Evolutionary conservation across 53 echinoderm and acorn worm species (phyloP), one percentile per base, ranked within the genome.

Genomic region (Holothuria scabra): DNA sequence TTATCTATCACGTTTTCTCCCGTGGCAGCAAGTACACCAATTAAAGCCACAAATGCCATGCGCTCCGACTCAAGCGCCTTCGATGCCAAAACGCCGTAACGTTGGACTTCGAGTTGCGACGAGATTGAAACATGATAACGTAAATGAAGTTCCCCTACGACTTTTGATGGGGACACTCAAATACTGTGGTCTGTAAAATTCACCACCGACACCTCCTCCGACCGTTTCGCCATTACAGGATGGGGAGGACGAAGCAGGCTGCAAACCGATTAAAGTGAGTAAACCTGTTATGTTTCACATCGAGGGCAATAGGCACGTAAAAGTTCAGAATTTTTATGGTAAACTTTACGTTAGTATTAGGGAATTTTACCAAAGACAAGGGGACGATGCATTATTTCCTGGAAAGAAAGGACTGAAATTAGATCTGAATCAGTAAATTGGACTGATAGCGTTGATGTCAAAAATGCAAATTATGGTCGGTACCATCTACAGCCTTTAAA

Each of bases 301-400:
- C 71, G 23, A 44, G 26, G 71, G 48, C 48, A 71, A 71, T 21
- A 71, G 46, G 23, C 67, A 71, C 46, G 71, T 71, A 44, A 22
- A 44, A 7, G 44, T 71, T 10, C 71, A 71, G 0, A 44, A 22
- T 7, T 71, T 71, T 71, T 23, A 13, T 44, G 4, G 25, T 26
- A 71, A 71, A 22, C 23, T 44, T 26, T 44, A 71, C 46, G 48
- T 71, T 46, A 24, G 2, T 24, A 71, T 71, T 46, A 71, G 71
- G 46, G 44, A 44, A 71, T 71, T 41, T 24, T 71, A 71, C 48
- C n/a, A 44, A n/a, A 71, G 46, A 24, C 22, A 46, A 24, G 71
- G 71, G 21, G 3, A 23, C 23, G 22, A 4, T 41, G 71, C n/a
- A n/a, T 71, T 71, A 71, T 48, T 71, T 0, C 71, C 71, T 13